A percentile compares a stretch with the other conserved stretches of the same genome.
These are phyloP conservation scores for Varroa destructor DNA, from an alignment of 1,140 invertebrate species.

Conservation along the genomic window DNA sequence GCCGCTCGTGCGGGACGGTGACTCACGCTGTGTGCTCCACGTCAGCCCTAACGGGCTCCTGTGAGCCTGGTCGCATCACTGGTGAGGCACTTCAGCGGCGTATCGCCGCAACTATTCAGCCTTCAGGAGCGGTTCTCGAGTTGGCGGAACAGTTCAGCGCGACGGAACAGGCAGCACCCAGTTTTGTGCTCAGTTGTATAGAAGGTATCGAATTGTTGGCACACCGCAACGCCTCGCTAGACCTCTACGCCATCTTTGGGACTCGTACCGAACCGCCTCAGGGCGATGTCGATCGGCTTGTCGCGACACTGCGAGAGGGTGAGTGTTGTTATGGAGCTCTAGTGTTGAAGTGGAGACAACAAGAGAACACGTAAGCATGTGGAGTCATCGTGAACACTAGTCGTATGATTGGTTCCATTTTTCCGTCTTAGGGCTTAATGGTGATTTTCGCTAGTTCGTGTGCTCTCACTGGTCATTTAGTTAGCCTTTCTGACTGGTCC, in stretches of 20 bases:
- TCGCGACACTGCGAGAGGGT: conserved; percentile 5
- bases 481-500: too few relatives aligned
- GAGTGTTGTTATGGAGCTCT: neutral
- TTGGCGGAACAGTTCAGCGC: conserved; percentile 13
- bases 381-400: too few relatives aligned
- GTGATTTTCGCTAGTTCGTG: too few relatives aligned
- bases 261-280: neutral
- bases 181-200: conserved; percentile 12
- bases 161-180: conserved; percentile 11
- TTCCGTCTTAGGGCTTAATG: too few relatives aligned
- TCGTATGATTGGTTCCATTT: too few relatives aligned
- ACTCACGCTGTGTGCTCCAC: neutral
- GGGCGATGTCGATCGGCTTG: conserved; percentile 9
- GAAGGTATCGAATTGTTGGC: conserved; percentile 20
- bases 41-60: neutral
- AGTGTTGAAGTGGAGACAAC: too few relatives aligned
- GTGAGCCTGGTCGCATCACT: neutral
- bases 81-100: conserved; percentile 3
- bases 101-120: neutral
- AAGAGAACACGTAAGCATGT: too few relatives aligned
- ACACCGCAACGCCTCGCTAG: conserved; percentile 10
- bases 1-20: conserved; percentile 16
- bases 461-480: too few relatives aligned
- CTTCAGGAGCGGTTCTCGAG: neutral
- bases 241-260: conserved; percentile 22